phyloP scores from a whole-genome alignment of 2,888 invertebrate genomes.

The Falcaria lacertinaria region DNA sequence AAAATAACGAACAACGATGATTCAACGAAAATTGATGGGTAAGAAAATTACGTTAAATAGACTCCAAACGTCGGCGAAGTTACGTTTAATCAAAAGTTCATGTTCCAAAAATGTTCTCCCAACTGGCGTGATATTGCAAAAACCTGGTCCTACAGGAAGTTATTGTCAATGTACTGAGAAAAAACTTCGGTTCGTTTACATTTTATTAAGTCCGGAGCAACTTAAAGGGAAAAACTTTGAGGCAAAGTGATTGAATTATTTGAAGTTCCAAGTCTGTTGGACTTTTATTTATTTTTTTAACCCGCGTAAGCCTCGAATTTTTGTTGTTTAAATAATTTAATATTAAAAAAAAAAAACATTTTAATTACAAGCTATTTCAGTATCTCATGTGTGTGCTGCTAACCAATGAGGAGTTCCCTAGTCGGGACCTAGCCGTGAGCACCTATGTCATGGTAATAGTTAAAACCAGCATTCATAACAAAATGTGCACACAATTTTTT shows the following conservation, averaged over 20 bases:
- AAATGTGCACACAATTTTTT: too few relatives aligned
- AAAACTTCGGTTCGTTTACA: slow-evolving; percentile 51
- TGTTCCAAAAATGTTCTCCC: background rate
- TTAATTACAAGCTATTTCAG: too few relatives aligned
- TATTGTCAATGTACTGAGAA: slow-evolving; percentile 14
- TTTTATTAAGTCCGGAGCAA: slow-evolving; percentile 54
- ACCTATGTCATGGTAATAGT: too few relatives aligned
- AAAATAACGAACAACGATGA: background rate
- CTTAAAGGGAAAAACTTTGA: slow-evolving; percentile 32
- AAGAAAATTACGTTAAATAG: background rate
- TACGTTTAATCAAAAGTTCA: background rate
- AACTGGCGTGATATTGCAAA: background rate
- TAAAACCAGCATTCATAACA: too few relatives aligned
- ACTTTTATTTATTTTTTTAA: slow-evolving; percentile 7
- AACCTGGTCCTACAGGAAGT: background rate
- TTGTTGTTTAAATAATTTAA: too few relatives aligned
- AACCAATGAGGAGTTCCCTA: too few relatives aligned
- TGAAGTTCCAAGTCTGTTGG: slow-evolving; percentile 25
- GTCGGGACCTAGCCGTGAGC: too few relatives aligned
- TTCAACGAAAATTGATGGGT: background rate
- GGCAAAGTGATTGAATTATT: slow-evolving; percentile 42
- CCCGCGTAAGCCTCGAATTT: too few relatives aligned
- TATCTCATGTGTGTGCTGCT: too few relatives aligned
- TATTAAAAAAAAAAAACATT: too few relatives aligned
- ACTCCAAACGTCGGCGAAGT: background rate